These are phyloP conservation scores for Anastatus disparis DNA, from an alignment of 1,140 invertebrate genomes.

Conservation along the genomic window DNA sequence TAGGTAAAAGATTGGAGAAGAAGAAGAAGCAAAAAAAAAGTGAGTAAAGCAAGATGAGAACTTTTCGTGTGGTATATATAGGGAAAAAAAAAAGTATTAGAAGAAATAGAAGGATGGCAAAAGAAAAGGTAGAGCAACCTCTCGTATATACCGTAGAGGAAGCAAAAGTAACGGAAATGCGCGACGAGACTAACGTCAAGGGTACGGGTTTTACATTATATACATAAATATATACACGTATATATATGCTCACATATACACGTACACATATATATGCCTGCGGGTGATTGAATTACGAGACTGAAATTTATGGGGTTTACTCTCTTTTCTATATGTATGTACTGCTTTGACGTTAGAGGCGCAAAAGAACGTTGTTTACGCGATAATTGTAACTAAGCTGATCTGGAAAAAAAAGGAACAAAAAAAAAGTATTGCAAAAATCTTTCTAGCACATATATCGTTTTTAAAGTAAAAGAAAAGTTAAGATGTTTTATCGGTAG, in stretches of 20 bases:
- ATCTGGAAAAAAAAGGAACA: conserved; percentile 28
- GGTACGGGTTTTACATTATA: too few relatives aligned
- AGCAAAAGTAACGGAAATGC: conserved; percentile 38
- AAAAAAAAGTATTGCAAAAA: too few relatives aligned
- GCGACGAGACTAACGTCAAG: background rate
- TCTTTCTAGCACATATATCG: too few relatives aligned
- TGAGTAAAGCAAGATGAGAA: background rate
- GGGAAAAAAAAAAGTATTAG: too few relatives aligned
- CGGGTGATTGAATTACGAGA: conserved; percentile 42
- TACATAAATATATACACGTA: too few relatives aligned
- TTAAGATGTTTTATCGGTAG: background rate
- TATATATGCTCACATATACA: too few relatives aligned
- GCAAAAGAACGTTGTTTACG: conserved; percentile 37
- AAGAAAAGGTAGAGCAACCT: background rate
- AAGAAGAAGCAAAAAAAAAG: background rate
- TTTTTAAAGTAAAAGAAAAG: background rate
- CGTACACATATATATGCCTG: background rate
- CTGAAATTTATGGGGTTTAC: conserved; percentile 36
- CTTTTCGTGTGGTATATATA: too few relatives aligned
- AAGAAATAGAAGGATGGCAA: background rate
- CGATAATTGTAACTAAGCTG: conserved; percentile 20
- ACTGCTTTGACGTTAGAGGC: background rate
- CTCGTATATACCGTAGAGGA: conserved; percentile 14
- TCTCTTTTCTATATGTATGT: background rate
- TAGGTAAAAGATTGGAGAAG: background rate